Percentiles rank a stretch among this genome's conserved stretches.
Evolutionary conservation across 2,797 vertebrate genomes (phyloP).

Genomic region (Serranus cabrilla): DNA sequence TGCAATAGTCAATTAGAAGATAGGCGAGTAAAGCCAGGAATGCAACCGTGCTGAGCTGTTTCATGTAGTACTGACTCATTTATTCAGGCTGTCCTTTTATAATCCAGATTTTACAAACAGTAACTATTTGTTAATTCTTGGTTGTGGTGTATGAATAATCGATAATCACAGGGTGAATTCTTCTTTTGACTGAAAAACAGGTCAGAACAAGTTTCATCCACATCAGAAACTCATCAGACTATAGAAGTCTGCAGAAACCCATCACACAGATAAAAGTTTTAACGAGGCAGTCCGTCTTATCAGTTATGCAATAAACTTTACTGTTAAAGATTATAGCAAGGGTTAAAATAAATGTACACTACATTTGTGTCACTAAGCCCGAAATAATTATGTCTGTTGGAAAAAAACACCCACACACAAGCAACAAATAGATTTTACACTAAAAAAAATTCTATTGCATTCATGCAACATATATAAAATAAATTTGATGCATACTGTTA

Average conservation of each 20-base stretch:
- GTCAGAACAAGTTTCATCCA: slow-evolving; percentile 17
- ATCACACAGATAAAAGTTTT: not conserved
- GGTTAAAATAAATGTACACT: not conserved
- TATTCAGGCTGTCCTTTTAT: not conserved
- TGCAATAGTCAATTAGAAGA: not conserved
- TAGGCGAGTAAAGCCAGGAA: not conserved
- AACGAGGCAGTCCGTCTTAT: not conserved
- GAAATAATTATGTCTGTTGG: not conserved
- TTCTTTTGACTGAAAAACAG: not conserved
- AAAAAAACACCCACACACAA: too few species aligned
- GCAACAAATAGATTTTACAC: too few species aligned
- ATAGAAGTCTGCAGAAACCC: not conserved
- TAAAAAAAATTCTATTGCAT: too few species aligned
- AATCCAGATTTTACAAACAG: too few species aligned
- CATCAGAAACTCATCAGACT: slow-evolving; percentile 3
- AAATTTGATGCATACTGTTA: not conserved
- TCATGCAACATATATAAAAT: not conserved
- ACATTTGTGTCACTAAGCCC: not conserved
- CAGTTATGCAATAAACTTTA: not conserved
- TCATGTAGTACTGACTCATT: not conserved
- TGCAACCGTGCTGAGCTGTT: not conserved
- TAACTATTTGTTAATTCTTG: not conserved
- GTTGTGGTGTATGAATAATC: not conserved
- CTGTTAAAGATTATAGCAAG: not conserved
- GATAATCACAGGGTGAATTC: not conserved